Percentiles rank a stretch among this genome's conserved stretches.
These are phyloP conservation scores for Melinopterus prodromus DNA, from an alignment of 2,888 invertebrate species.

Conservation along the genomic window DNA sequence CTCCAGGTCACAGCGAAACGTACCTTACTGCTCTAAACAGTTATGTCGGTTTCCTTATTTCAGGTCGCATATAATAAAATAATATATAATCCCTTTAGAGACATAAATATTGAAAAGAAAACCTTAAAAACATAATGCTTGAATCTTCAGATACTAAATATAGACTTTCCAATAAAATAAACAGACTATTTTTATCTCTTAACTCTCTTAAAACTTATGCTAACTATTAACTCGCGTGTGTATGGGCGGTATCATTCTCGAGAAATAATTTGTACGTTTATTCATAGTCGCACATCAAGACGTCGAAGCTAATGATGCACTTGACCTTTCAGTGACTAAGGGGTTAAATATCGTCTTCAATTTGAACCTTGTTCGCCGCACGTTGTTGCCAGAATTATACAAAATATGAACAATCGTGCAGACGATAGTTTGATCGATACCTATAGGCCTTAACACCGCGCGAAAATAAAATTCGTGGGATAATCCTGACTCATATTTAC, in stretches of 20 bases:
- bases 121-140: no score
- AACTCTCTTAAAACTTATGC: not conserved
- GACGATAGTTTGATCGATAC: not conserved
- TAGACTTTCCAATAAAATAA: not conserved
- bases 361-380: not conserved
- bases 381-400: not conserved
- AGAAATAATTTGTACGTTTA: not conserved
- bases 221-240: not conserved
- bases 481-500: not conserved
- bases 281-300: not conserved
- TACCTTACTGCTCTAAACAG: no score
- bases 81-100: no score
- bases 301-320: not conserved
- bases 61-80: no score
- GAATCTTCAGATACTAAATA: no score
- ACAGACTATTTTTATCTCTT: slow-evolving; percentile 11
- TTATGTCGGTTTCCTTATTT: no score
- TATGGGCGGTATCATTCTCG: not conserved
- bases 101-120: no score
- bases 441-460: not conserved
- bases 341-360: not conserved
- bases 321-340: not conserved
- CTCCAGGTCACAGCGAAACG: no score
- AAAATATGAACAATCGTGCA: slow-evolving; percentile 4
- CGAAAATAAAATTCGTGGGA: not conserved